Evolutionary conservation across 2,113 vertebrate species (phyloP), one percentile per base, ranked within the genome.

Genomic region (Laterallus jamaicensis): DNA sequence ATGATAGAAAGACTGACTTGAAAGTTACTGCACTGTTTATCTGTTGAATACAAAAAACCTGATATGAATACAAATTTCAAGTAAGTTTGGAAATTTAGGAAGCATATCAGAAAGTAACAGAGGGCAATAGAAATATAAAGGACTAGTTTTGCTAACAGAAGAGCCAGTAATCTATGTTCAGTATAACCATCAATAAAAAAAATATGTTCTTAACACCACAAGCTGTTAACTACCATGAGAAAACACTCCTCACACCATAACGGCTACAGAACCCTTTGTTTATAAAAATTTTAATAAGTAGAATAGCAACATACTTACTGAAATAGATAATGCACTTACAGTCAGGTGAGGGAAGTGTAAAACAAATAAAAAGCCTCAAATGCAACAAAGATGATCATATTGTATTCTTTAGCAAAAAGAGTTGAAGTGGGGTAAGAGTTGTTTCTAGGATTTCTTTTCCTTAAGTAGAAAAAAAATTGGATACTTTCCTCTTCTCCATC

Each of bases 201-300:
- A 59, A 37, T 1, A 47, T 15, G 19, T 39, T 83, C 40, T 90
- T 49, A 39, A 49, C 28, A 67, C 1, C 49, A 49, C 49, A 49
- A 49, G 49, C 20, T 19, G 9, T 49, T 49, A 49, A 70, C 11
- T 9, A 42, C 26, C n/a, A 50, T 2, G 3, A 62, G 44, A 40
- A 80, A 81, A 68, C 0, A 0, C 9, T 86, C 24, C 32, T 70
- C 2, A 3, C 8, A 44, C 19, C 24, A 0, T 1, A 69, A 39
- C 20, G 88, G 56, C 16, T 37, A 47, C 9, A 70, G 16, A 78
- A 6, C 6, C 22, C 21, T 58, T 19, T 4, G 5, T 62, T 92
- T 77, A 62, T 24, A 64, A 50, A n/a, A 37, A 19, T 93, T n/a
- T 26, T 37, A 37, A 29, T 68, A 47, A 40, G 54, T 8, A 63